phyloP scores from a whole-genome alignment of 2,797 vertebrate species.

The Hippopotamyrus pictus region DNA sequence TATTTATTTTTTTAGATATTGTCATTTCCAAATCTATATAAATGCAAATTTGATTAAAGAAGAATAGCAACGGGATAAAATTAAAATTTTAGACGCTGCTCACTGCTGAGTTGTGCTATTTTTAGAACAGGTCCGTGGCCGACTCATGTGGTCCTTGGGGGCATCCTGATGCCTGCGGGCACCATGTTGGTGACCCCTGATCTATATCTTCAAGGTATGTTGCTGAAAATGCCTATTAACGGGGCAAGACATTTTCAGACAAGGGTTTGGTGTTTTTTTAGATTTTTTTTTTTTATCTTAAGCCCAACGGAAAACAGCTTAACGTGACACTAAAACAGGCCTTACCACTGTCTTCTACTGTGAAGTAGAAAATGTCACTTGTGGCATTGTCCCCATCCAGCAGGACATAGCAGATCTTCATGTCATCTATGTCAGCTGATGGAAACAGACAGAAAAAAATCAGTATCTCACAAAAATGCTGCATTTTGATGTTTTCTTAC shows the following conservation, averaged over 20 bases:
- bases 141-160: not conserved
- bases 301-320: not conserved
- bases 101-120: not conserved
- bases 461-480: not conserved
- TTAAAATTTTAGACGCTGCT: not conserved
- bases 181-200: conserved; percentile 15
- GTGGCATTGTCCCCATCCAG: conserved; percentile 69
- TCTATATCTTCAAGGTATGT: conserved; percentile 54
- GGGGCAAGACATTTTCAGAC: not conserved
- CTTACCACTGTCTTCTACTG: conserved; percentile 77
- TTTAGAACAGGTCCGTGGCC: not conserved
- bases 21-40: not conserved
- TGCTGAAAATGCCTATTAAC: not conserved
- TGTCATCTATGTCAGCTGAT: conserved; percentile 77
- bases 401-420: conserved; percentile 76
- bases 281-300: not conserved
- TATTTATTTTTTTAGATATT: not conserved
- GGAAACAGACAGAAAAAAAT: conserved; percentile 25
- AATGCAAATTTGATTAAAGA: not conserved
- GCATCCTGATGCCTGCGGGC: not conserved
- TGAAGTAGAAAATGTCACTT: conserved; percentile 79
- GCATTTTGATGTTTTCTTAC: not conserved
- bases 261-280: not conserved
- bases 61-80: not conserved
- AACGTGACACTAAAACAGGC: conserved; percentile 22